phyloP scores from a whole-genome alignment of 64 coral and sea anemone genomes.

The Montipora efflorescens region DNA sequence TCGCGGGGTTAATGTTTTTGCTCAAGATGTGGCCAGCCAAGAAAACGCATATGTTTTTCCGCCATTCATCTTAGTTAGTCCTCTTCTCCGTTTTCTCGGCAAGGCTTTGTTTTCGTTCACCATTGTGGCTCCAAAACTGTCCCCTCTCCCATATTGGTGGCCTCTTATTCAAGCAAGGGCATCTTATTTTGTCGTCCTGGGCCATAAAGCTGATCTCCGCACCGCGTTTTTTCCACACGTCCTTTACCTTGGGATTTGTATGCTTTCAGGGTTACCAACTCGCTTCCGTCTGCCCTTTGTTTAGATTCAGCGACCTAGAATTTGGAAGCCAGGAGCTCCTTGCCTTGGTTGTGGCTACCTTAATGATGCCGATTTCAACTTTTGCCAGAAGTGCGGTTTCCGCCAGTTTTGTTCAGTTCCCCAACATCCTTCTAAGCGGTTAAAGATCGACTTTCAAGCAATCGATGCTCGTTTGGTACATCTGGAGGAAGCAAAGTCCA shows the following conservation, averaged over 20 bases:
- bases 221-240: background rate
- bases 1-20: slow-evolving; percentile 19
- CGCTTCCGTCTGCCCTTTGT: background rate
- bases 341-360: slow-evolving; percentile 29
- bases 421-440: slow-evolving; percentile 15
- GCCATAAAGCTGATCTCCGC: background rate
- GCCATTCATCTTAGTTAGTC: slow-evolving; percentile 39
- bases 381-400: slow-evolving; percentile 47
- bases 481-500: background rate
- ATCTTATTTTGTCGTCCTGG: background rate
- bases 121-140: slow-evolving; percentile 25
- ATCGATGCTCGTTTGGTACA: background rate
- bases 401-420: background rate
- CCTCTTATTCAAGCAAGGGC: background rate
- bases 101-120: background rate
- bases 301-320: slow-evolving; percentile 18
- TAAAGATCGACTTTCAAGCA: slow-evolving; percentile 7
- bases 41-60: slow-evolving; percentile 65
- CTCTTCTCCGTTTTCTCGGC: slow-evolving; percentile 3
- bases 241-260: slow-evolving; percentile 44
- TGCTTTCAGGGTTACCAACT: slow-evolving; percentile 37
- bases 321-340: slow-evolving; percentile 12
- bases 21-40: background rate
- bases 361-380: slow-evolving; percentile 34
- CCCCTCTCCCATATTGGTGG: background rate